Base-by-base conservation (phyloP, 2,113 vertebrate genomes). In the Nothobranchius kuhntae region DNA sequence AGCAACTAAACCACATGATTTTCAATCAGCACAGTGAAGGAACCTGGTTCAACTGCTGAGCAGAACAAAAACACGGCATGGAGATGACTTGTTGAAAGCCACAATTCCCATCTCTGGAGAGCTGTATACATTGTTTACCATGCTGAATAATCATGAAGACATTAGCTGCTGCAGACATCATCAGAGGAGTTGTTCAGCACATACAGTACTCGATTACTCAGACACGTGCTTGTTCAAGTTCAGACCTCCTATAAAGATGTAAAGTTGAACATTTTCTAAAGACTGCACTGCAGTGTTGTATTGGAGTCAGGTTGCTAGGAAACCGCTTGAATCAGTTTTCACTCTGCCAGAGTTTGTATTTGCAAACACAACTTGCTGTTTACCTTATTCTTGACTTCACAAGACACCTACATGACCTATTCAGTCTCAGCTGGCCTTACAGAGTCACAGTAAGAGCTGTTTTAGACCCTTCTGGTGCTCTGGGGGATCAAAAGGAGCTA, bases 281-380 rank as follows among this genome's bases (percentile, higher is more conserved):
- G 53, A 70, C 40, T 38, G 44, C 17, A 60, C 21, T 21, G 21
- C 21, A 21, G 64, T 47, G 1, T 53, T 60, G 46, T 10, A 42
- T 58, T 54, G 46, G 55, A 70, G 52, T 45, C 44, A 11, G 14
- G 75, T 81, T 83, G 84, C 74, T 81, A 81, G 65, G 71, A 65
- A 78, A 83, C 77, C 50, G 46, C 64, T 65, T 67, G 54, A 58
- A 50, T 62, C 48, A 24, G 63, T 47, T 63, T 80, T 80, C 68
- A 57, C 64, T 70, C 67, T 67, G 74, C 55, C 45, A 11, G 57
- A 56, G 64, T 63, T 72, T 64, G 72, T 57, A 54, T 50, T 65
- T 15, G 53, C 64, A 81, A 61, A 68, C 57, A 64, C 40, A 17
- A 63, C 53, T 50, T 47, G 44, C 50, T 64, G 52, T 81, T 76